A percentile compares a stretch with the other conserved stretches of the same genome.
These are phyloP conservation scores for Rhinoraja longicauda DNA, from an alignment of 2,797 vertebrate species.

Conservation along the genomic window DNA sequence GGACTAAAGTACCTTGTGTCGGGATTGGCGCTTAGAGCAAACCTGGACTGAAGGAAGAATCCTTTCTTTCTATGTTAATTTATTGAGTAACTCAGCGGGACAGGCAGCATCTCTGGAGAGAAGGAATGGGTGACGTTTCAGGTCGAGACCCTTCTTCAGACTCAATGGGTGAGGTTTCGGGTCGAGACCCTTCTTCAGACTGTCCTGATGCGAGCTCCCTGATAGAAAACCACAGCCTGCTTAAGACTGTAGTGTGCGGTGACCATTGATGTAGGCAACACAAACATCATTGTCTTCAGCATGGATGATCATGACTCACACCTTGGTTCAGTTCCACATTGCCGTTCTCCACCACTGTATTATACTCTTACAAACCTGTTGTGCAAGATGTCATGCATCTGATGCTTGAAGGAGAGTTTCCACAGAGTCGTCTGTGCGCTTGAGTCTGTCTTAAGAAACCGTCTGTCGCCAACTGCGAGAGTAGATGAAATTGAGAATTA, in stretches of 20 bases:
- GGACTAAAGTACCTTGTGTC: no score
- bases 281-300: not conserved
- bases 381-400: not conserved
- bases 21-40: not conserved
- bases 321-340: not conserved
- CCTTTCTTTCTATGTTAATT: not conserved
- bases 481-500: not conserved
- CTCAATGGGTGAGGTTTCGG: no score
- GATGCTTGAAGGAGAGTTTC: conserved; percentile 4
- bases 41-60: not conserved
- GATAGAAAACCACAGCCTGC: not conserved
- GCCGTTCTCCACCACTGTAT: not conserved
- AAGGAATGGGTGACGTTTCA: no score
- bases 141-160: no score
- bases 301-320: not conserved
- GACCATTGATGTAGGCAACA: not conserved
- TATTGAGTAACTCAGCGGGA: not conserved
- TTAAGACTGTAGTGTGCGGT: not conserved
- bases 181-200: no score
- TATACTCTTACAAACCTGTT: conserved; percentile 10
- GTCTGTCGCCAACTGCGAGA: not conserved
- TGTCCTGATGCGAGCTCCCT: not conserved
- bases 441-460: not conserved
- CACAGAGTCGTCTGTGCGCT: not conserved
- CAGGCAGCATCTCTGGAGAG: no score